Evolutionary conservation across 2,797 vertebrate genomes (phyloP).

Genomic region (Valencia hispanica): DNA sequence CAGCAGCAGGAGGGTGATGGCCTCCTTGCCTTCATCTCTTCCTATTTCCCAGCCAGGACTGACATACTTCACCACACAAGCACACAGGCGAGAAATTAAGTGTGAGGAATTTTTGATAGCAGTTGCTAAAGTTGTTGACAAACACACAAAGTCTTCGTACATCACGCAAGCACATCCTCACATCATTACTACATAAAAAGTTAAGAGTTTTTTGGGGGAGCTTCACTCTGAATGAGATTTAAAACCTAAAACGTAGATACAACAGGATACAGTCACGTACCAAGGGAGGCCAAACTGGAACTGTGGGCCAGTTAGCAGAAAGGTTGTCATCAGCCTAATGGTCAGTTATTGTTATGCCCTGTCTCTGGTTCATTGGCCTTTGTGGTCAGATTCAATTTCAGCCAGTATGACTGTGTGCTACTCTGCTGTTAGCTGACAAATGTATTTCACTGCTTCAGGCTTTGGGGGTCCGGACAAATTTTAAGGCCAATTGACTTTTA

Average conservation of each 20-base stretch:
- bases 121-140: constrained; percentile 60
- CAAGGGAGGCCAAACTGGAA: background rate
- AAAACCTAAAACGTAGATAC: constrained; percentile 18
- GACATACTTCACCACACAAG: constrained; percentile 77
- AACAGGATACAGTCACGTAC: background rate
- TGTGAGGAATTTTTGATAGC: constrained; percentile 66
- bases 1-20: constrained; percentile 79
- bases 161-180: background rate
- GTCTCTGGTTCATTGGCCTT: constrained; percentile 79
- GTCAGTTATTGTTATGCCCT: constrained; percentile 72
- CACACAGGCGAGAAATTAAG: constrained; percentile 83
- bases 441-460: constrained; percentile 67
- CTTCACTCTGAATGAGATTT: constrained; percentile 25
- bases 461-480: constrained; percentile 81
- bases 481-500: constrained; percentile 87
- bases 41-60: constrained; percentile 70
- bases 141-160: constrained; percentile 11
- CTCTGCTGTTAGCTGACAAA: constrained; percentile 74
- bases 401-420: constrained; percentile 67
- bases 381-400: constrained; percentile 83
- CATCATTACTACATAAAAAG: background rate
- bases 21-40: constrained; percentile 66
- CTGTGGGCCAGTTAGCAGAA: constrained; percentile 43
- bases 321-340: constrained; percentile 70
- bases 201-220: constrained; percentile 6